Evolutionary conservation across 2,797 vertebrate species (phyloP).

Genomic region (Melanotaenia trifasciata): DNA sequence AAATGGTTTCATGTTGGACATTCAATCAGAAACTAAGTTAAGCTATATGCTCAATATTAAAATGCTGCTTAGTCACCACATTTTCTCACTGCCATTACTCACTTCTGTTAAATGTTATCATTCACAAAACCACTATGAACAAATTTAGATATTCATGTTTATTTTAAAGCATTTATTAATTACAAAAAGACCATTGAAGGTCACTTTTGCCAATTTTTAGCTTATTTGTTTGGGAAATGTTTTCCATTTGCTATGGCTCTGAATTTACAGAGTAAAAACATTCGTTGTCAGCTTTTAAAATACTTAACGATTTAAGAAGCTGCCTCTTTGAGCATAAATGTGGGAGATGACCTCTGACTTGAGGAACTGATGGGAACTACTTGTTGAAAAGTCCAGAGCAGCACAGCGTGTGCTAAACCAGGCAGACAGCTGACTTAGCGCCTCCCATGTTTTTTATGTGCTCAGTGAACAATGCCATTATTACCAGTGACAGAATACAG

Average conservation of each 20-base stretch:
- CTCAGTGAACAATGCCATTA: conserved; percentile 73
- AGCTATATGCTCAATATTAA: neutral
- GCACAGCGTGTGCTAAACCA: conserved; percentile 69
- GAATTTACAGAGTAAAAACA: neutral
- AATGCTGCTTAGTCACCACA: neutral
- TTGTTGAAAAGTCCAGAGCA: conserved; percentile 42
- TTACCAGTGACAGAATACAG: conserved; percentile 65
- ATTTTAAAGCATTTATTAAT: neutral
- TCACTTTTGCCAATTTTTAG: neutral
- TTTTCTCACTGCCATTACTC: neutral
- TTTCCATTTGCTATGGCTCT: neutral
- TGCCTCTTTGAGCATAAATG: neutral
- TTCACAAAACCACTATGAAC: neutral
- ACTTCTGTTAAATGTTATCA: neutral
- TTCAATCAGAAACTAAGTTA: neutral
- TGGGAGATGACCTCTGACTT: conserved; percentile 14
- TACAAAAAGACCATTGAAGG: neutral
- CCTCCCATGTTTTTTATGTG: conserved; percentile 72
- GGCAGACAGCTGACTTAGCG: conserved; percentile 80
- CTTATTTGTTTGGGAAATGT: neutral
- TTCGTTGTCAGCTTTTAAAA: neutral
- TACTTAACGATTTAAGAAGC: neutral
- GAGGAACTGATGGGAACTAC: conserved; percentile 58
- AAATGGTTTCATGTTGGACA: neutral
- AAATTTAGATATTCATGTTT: neutral